Evolutionary conservation across 2,113 vertebrate species (phyloP).

Genomic region (Guaruba guarouba): DNA sequence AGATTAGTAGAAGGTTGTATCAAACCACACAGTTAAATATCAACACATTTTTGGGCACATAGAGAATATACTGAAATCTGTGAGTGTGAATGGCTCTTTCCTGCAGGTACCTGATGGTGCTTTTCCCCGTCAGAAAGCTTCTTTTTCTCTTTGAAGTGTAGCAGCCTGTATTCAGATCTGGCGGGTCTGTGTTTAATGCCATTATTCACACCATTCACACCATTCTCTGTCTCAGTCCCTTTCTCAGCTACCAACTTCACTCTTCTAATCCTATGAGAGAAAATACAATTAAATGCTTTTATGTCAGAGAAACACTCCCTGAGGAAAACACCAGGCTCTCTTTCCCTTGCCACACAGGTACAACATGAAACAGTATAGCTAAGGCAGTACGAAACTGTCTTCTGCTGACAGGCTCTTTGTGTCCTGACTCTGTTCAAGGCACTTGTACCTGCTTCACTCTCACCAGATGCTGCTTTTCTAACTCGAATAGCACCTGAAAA

Average conservation of each 20-base stretch:
- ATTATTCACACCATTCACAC: slow-evolving; percentile 14
- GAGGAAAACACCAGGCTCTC: background rate
- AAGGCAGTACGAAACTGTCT: background rate
- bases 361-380: background rate
- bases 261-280: slow-evolving; percentile 59
- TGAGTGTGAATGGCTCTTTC: background rate
- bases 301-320: background rate
- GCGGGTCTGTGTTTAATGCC: slow-evolving; percentile 43
- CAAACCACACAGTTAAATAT: background rate
- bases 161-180: slow-evolving; percentile 61
- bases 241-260: slow-evolving; percentile 70
- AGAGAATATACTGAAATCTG: background rate
- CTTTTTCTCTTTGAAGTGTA: slow-evolving; percentile 61
- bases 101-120: slow-evolving; percentile 67
- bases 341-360: background rate
- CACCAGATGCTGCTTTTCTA: background rate
- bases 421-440: background rate
- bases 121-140: slow-evolving; percentile 68
- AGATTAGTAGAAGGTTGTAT: background rate
- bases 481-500: background rate
- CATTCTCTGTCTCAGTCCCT: slow-evolving; percentile 63
- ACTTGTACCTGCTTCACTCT: background rate
- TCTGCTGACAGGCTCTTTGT: background rate
- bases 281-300: slow-evolving; percentile 12
- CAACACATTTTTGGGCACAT: background rate